Evolutionary conservation across 2,797 vertebrate genomes (phyloP).

Genomic region (Tokudaia tokunoshimensis): DNA sequence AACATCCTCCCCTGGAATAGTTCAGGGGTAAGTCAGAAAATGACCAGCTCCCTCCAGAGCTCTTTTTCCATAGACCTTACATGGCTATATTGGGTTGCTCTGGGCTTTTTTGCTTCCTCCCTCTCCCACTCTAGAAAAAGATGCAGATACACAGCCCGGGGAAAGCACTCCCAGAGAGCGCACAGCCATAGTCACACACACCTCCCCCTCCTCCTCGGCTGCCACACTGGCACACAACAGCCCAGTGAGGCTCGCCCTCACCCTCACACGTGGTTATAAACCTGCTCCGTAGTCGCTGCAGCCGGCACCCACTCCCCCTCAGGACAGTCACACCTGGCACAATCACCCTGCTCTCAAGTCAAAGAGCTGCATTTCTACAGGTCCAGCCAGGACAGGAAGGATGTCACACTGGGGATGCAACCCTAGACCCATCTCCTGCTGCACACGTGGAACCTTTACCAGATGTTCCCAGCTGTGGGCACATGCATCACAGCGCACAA

Average conservation of each 20-base stretch:
- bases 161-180: not conserved
- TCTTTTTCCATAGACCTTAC: conserved; percentile 80
- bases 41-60: conserved; percentile 63
- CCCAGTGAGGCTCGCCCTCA: not conserved
- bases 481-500: not conserved
- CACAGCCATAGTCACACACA: not conserved
- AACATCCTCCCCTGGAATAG: conserved; percentile 81
- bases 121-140: conserved; percentile 31
- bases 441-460: not conserved
- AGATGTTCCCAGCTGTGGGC: not conserved
- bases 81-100: conserved; percentile 76
- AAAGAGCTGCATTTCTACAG: not conserved
- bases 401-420: not conserved
- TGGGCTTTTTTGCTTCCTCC: conserved; percentile 67
- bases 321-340: not conserved
- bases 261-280: not conserved
- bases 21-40: conserved; percentile 81
- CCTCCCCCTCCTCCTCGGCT: not conserved
- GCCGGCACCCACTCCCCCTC: not conserved
- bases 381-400: not conserved
- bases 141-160: conserved; percentile 67
- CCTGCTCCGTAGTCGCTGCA: not conserved
- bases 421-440: not conserved
- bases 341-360: not conserved
- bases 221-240: not conserved